These are phyloP conservation scores for Nomada flava DNA, from an alignment of 2,888 invertebrate species.

Conservation along the genomic window DNA sequence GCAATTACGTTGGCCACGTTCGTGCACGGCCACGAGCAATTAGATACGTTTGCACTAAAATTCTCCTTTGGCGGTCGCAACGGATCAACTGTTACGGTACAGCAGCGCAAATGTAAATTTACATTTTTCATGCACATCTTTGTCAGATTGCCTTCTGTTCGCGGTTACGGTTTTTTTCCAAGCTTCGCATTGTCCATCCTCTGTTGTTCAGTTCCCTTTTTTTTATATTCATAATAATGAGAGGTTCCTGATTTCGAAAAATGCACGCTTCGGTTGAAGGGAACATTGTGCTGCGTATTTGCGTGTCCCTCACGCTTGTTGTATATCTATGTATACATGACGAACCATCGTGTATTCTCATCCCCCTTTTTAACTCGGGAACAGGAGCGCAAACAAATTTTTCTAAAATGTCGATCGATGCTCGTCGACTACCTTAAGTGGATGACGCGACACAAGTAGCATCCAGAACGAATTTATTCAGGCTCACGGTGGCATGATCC, in stretches of 20 bases:
- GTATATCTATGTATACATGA: not conserved
- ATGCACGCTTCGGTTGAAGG: not conserved
- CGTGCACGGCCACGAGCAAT: slow-evolving; percentile 27
- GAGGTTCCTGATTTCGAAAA: slow-evolving; percentile 36
- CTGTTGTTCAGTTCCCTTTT: not conserved
- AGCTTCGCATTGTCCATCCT: not conserved
- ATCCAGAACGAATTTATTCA: slow-evolving; percentile 50
- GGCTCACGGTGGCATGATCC: slow-evolving; percentile 19
- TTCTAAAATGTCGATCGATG: slow-evolving; percentile 44
- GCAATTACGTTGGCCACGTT: slow-evolving; percentile 34
- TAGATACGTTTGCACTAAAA: slow-evolving; percentile 46
- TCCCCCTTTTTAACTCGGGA: slow-evolving; percentile 7
- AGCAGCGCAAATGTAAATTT: slow-evolving; percentile 21
- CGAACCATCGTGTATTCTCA: not conserved
- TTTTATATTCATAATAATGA: slow-evolving; percentile 7
- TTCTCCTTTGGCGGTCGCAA: slow-evolving; percentile 10
- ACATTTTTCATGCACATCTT: slow-evolving; percentile 36
- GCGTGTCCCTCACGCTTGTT: not conserved
- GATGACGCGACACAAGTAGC: slow-evolving; percentile 37
- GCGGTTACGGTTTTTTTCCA: slow-evolving; percentile 8
- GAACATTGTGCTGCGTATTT: not conserved
- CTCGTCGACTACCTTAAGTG: slow-evolving; percentile 26
- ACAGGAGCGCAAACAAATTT: slow-evolving; percentile 32
- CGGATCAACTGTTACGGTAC: slow-evolving; percentile 13
- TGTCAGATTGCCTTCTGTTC: not conserved